Base-by-base conservation (phyloP, 2,113 vertebrate genomes). In the Excalfactoria chinensis region DNA sequence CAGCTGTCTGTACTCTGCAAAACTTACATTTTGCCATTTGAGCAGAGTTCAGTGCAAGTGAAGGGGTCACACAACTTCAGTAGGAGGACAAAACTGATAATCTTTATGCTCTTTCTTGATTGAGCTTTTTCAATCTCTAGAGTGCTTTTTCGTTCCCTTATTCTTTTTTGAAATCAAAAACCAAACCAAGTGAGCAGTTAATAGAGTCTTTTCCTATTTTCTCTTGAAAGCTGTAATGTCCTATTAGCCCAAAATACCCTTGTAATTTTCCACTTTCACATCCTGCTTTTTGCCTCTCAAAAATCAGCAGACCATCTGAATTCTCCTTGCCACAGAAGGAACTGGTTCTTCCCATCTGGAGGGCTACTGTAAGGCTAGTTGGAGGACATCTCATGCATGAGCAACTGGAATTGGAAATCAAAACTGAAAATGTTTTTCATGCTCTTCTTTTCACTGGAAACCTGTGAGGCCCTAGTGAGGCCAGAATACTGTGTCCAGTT, bases 221-320 rank as follows among this genome's bases (percentile, higher is more conserved):
- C 48, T 34, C 32, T 12, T 26, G 55, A 82, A 89, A 75, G 21
- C 44, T 49, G 23, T 72, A 43, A 55, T 37, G 23, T 84, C 84
- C 79, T 89, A 56, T 40, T 86, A 84, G 56, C 60, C 40, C 28
- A 72, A 82, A 90, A 94, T 92, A 73, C 20, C 37, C 28, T 16
- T 70, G 70, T 78, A 69, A 84, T 94, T 94, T 95, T 94, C 71
- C 71, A 55, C 34, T 90, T 88, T 53, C 5, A 69, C 17, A 66
- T 53, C 84, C 32, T 86, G 37, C 63, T 89, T 89, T 84, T 43
- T 84, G 6, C 37, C 13, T 86, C 23, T 74, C 30, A 35, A 48
- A 83, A 90, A 84, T 78, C 66, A 81, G 63, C 64, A 81, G 34
- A 49, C 46, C 9, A 7, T 67, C 69, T 76, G 44, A 84, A 21